A percentile compares a stretch with the other conserved stretches of the same genome.
These are phyloP conservation scores for Myopa testacea DNA, from an alignment of 2,888 invertebrate genomes.

Conservation along the genomic window DNA sequence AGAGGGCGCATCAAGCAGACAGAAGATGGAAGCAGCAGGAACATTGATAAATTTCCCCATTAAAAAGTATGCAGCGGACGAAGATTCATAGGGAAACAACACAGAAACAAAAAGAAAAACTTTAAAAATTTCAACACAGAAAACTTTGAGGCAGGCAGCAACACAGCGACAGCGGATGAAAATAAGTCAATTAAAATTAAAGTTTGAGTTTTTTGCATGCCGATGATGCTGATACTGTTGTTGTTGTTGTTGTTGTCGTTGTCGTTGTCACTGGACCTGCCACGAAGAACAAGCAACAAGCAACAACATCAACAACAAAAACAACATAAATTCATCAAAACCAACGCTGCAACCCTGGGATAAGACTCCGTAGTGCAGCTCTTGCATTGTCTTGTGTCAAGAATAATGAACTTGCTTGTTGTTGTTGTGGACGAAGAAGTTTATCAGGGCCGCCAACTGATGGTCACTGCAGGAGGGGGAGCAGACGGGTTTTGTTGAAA, in stretches of 20 bases:
- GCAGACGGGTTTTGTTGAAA: not conserved
- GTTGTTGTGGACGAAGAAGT: not conserved
- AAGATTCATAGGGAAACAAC: not conserved
- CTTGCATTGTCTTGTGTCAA: not conserved
- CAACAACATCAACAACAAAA: not conserved
- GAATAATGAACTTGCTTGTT: not conserved
- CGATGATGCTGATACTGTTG: not conserved
- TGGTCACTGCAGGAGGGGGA: not conserved
- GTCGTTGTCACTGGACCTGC: not conserved
- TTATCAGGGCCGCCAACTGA: not conserved
- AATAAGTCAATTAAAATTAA: slow-evolving; percentile 6
- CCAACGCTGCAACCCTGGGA: not conserved
- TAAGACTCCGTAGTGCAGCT: not conserved
- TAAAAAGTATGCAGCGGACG: slow-evolving; percentile 1
- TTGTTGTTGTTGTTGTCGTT: not conserved
- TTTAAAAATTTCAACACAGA: not conserved
- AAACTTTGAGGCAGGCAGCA: not conserved
- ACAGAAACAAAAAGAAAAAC: not conserved
- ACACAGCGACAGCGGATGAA: not conserved
- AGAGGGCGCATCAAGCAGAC: not conserved
- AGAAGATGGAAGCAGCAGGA: slow-evolving; percentile 24
- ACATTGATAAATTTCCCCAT: not conserved
- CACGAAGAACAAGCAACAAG: not conserved
- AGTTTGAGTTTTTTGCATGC: not conserved
- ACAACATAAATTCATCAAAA: not conserved